Evolutionary conservation across 2,797 vertebrate species (phyloP), one percentile per base, ranked within the genome.

Genomic region (Poeciliopsis gracilis): DNA sequence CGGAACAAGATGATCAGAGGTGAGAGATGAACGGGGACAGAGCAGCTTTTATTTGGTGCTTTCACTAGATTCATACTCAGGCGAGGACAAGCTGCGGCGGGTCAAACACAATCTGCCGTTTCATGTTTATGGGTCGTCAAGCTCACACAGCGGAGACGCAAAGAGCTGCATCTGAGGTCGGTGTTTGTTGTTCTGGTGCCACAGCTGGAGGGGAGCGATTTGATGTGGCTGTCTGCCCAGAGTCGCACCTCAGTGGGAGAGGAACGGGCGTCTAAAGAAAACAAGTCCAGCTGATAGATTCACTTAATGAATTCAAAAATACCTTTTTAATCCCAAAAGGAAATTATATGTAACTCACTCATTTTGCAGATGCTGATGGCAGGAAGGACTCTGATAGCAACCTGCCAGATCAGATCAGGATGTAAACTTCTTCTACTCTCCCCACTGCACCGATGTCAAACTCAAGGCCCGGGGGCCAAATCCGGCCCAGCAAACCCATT

Each of bases 21-120:
- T 66, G 23, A 63, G 11, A 63, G 18, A 63, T 41, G 46, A 38
- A 45, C 41, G 45, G 67, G 12, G 41, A 69, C 41, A 28, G 67
- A 70, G 13, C 25, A n/a, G 67, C 57, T 67, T 38, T 78, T 59
- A 55, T 74, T 74, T 63, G 43, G 12, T 25, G 41, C 61, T 47
- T 53, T 55, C 15, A 41, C 59, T 49, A 69, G n/a, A 66, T 57
- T 53, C 36, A 57, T 69, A 46, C 57, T 43, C 49, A 59, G 51
- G 47, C 13, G 16, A 70, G 51, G n/a, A 51, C 76, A n/a, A 70
- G 80, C 72, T 36, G 10, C 43, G 45, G 41, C 43, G 28, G 30
- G 76, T 45, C 33, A 11, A 46, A 43, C 53, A 25, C 10, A 43
- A 69, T 28, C 7, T 49, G 36, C 23, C 16, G 73, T 55, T 47